Conservation (phyloP, 2,797 vertebrate species). For the Artibeus jamaicensis region DNA sequence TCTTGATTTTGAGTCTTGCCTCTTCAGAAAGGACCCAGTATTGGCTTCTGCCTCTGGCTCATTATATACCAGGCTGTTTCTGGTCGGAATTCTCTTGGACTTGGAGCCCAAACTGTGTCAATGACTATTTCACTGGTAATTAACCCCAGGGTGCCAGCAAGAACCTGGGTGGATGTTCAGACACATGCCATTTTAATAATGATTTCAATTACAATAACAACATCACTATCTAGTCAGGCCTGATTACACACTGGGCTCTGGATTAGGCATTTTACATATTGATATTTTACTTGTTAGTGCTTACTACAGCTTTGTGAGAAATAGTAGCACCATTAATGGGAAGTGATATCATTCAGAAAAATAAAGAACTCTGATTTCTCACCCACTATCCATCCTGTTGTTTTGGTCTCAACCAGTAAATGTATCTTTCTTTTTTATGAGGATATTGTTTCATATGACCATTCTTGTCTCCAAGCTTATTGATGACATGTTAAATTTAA, state of each 20-base stretch:
- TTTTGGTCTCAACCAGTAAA: constrained; percentile 37
- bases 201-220: not conserved
- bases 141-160: not conserved
- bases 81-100: not conserved
- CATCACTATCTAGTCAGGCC: not conserved
- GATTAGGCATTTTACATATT: not conserved
- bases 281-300: not conserved
- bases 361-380: not conserved
- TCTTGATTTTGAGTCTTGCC: not conserved
- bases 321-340: not conserved
- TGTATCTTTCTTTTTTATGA: constrained; percentile 44
- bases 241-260: not conserved
- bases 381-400: not conserved
- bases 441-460: constrained; percentile 10
- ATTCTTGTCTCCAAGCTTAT: constrained; percentile 41
- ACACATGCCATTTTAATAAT: not conserved
- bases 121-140: not conserved
- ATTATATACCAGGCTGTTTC: not conserved
- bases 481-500: constrained; percentile 50
- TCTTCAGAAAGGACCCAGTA: not conserved
- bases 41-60: not conserved
- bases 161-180: not conserved
- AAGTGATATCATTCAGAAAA: not conserved
- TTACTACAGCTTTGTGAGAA: not conserved
- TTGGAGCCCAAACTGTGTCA: not conserved